Evolutionary conservation across 2,113 vertebrate species (phyloP), one percentile per base, ranked within the genome.

Genomic region (Chamaetylas fuelleborni): DNA sequence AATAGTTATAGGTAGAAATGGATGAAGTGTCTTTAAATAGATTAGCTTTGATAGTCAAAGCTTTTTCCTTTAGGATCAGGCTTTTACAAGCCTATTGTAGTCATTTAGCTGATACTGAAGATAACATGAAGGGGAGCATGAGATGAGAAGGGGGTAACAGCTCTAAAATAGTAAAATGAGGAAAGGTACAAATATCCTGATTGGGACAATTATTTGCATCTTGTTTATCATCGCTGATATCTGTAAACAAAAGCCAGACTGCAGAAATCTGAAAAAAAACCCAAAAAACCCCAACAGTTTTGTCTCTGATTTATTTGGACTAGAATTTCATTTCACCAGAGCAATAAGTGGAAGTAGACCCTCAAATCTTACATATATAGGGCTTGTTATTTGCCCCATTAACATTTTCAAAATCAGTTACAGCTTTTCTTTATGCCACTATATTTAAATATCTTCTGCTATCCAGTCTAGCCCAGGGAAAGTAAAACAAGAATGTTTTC

Each of bases 11-110:
- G 88, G 81, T 88, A 95, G 69, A 96, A 97, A 96, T 93, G 80
- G 88, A 96, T 96, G 92, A 95, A 76, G 36, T 92, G 65, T 92
- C 76, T 95, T 96, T 96, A 97, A 92, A 92, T 71, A 90, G 54
- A 95, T 96, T 84, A 90, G 77, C 43, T 96, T 90, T 94, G 90
- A 90, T 92, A 92, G 82, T 58, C 72, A 86, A 56, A 85, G 60
- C 60, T 74, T 65, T 81, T 92, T 87, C 47, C 33, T 96, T 82
- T 73, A 95, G 86, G 64, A 93, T 83, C 47, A 42, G 65, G 42
- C 79, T 87, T 94, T 97, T 80, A 60, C 31, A 88, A 53, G 43
- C 86, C 14, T 14, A 48, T 71, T 96, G 48, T 45, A 88, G 51
- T 92, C 36, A 81, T 61, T 45, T 60, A 72, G 38, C 29, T 84